Base-by-base conservation (phyloP, 2,888 invertebrate species). In the Nemotelus pantherinus region DNA sequence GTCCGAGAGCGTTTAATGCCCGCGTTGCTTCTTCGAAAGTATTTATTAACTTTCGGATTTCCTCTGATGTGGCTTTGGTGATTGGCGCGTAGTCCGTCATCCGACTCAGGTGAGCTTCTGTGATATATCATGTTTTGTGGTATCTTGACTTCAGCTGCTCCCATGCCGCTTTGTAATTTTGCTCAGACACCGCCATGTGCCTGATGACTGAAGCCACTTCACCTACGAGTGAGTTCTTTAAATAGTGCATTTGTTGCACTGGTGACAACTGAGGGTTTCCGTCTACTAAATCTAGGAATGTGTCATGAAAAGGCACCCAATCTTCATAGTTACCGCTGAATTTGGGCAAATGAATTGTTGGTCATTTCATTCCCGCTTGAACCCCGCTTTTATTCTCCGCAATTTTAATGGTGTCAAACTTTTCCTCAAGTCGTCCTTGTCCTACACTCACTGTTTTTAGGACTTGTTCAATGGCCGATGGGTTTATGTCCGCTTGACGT, bases 141-240 rank as follows among this genome's bases (percentile, higher is more conserved):
- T 64, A 64, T n/a, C 64, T 3, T 6, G 64, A 39, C n/a, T n/a
- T n/a, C n/a, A n/a, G n/a, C 64, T 43, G 64, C 43, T 39, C 64
- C 64, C 64, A 64, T 25, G 64, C 64, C 64, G 43, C 64, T 39
- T 44, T 64, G 44, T 64, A 64, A n/a, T 64, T 64, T 4, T 5
- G 25, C 39, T 64, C 64, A 3, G 64, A 64, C 4, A 64, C 44
- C 7, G 64, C 64, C 64, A 64, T 64, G 58, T 58, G 58, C n/a
- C n/a, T 64, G 4, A 64, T 64, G 5, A 44, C 43, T 5, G 64
- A 64, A 6, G 64, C 39, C 64, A n/a, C 64, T 64, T 64, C 64
- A 43, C 64, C 64, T 6, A 64, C n/a, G 4, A 64, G 64, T n/a
- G n/a, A n/a, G n/a, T n/a, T n/a, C n/a, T n/a, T n/a, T 7, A 4